These are phyloP conservation scores for Watsonalla cultraria DNA, from an alignment of 2,888 invertebrate species.

Conservation along the genomic window DNA sequence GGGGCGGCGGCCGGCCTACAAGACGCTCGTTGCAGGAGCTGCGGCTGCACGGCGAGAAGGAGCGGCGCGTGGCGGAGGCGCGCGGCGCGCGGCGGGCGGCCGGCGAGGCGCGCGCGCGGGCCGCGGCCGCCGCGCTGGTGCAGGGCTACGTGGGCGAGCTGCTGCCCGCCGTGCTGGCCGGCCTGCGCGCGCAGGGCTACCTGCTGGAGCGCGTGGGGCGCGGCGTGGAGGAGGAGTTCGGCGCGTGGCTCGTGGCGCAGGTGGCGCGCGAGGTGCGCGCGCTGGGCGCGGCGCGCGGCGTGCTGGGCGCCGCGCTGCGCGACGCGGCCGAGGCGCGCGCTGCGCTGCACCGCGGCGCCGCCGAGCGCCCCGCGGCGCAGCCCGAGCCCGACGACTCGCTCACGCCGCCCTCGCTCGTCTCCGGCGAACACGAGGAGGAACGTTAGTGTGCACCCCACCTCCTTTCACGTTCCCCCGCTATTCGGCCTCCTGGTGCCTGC, in stretches of 20 bases:
- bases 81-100: conserved; percentile 81
- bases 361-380: conserved; percentile 38
- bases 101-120: conserved; percentile 87
- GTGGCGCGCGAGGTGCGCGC: conserved; percentile 89
- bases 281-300: conserved; percentile 88
- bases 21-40: conserved; percentile 70
- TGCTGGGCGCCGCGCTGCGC: conserved; percentile 84
- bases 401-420: conserved; percentile 36
- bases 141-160: conserved; percentile 93
- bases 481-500: too few species aligned
- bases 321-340: conserved; percentile 88
- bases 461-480: too few species aligned
- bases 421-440: conserved; percentile 34
- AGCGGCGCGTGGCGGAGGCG: conserved; percentile 85
- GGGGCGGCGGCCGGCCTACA: conserved; percentile 64
- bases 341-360: conserved; percentile 75
- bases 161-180: conserved; percentile 90
- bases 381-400: conserved; percentile 27
- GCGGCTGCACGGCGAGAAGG: conserved; percentile 47
- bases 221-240: conserved; percentile 87
- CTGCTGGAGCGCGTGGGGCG: conserved; percentile 80
- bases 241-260: conserved; percentile 92
- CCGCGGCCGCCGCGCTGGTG: conserved; percentile 89
- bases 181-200: conserved; percentile 86
- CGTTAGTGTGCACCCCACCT: conserved; percentile 15